These are phyloP conservation scores for Clivina fossor DNA, from an alignment of 2,888 invertebrate genomes.

Conservation along the genomic window DNA sequence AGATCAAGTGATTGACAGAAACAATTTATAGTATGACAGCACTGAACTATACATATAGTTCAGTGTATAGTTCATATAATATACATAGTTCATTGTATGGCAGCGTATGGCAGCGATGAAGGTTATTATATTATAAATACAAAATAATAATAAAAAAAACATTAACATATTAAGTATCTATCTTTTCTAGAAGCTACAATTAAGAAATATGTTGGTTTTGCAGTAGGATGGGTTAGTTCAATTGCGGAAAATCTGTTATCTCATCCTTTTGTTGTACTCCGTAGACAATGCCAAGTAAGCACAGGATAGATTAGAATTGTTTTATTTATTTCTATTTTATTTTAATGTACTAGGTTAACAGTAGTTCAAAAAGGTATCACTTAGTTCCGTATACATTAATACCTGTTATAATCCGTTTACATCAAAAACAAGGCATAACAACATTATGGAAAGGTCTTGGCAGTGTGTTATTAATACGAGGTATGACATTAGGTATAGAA, in stretches of 20 bases:
- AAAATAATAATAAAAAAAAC: constrained; percentile 18
- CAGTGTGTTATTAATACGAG: constrained; percentile 86
- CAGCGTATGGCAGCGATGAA: constrained; percentile 31
- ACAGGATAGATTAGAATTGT: no score
- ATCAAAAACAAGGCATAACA: constrained; percentile 83
- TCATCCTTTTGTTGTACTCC: constrained; percentile 90
- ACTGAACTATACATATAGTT: constrained; percentile 39
- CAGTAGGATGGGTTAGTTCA: constrained; percentile 80
- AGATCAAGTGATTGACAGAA: constrained; percentile 23
- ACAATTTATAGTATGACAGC: constrained; percentile 39
- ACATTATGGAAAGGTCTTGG: constrained; percentile 97
- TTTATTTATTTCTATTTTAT: constrained; percentile 5
- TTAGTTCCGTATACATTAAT: constrained; percentile 84
- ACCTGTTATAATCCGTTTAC: constrained; percentile 77
- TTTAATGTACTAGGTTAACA: constrained; percentile 64
- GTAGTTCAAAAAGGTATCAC: constrained; percentile 73
- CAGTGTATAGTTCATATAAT: no score
- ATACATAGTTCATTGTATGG: constrained; percentile 35
- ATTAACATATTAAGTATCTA: constrained; percentile 13
- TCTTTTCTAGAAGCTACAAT: constrained; percentile 57
- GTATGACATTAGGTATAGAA: constrained; percentile 88
- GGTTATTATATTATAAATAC: constrained; percentile 24
- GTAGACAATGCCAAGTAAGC: constrained; percentile 90
- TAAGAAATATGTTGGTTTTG: constrained; percentile 73
- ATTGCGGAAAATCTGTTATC: constrained; percentile 88